Conservation (phyloP, 2,113 vertebrate genomes). For the Bostrychus sinensis region DNA sequence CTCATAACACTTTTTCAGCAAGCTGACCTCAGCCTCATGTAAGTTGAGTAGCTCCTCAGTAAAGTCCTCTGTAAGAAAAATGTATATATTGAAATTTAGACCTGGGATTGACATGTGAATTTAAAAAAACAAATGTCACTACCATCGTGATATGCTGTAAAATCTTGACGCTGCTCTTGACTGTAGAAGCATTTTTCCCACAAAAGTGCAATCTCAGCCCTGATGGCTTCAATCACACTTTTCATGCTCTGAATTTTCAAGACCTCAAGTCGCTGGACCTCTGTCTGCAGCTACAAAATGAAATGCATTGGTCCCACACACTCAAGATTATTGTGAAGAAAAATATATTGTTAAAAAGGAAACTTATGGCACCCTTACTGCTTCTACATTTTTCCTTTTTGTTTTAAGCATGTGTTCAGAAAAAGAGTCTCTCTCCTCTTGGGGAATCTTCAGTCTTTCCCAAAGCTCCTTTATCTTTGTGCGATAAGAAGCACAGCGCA, state of each 20-base stretch:
- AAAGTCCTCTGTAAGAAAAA: constrained; percentile 78
- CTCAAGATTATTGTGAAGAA: not conserved
- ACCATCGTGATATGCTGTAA: constrained; percentile 83
- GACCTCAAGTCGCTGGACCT: constrained; percentile 84
- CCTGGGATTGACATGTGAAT: not conserved
- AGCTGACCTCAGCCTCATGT: constrained; percentile 83
- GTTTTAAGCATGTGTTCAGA: constrained; percentile 76
- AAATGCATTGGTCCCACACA: not conserved
- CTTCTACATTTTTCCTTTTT: constrained; percentile 79
- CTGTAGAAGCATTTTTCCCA: constrained; percentile 93
- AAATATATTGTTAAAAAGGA: not conserved
- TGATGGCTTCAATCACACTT: constrained; percentile 79
- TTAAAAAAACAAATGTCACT: constrained; percentile 5
- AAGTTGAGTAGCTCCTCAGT: constrained; percentile 84
- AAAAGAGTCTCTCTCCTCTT: constrained; percentile 80
- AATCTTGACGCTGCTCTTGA: constrained; percentile 82
- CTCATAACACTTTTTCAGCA: constrained; percentile 81
- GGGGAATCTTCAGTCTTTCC: constrained; percentile 85
- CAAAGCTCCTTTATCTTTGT: constrained; percentile 84
- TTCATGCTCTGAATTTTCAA: constrained; percentile 88
- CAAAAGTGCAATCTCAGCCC: constrained; percentile 81
- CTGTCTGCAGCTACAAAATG: constrained; percentile 81
- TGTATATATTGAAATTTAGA: not conserved
- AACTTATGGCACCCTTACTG: constrained; percentile 78
- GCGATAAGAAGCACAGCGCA: constrained; percentile 77